Evolutionary conservation across 2,797 vertebrate genomes (phyloP), one percentile per base, ranked within the genome.

Genomic region (Agapornis canus): DNA sequence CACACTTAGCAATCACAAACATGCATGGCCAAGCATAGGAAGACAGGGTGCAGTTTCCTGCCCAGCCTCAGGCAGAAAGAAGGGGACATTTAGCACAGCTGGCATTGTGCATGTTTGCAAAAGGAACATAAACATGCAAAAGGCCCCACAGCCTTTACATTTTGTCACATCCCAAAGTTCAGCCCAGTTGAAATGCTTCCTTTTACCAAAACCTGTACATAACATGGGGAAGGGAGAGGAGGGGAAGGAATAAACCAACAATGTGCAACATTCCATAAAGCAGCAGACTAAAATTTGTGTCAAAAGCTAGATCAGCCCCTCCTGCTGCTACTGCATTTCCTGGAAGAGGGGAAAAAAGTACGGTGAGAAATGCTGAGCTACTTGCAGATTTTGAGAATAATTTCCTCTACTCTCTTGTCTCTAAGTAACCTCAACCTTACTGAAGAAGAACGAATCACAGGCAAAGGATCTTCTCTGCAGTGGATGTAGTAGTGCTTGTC

Each of bases 41-140:
- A 82, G 89, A 42, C 60, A 54, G 91, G 75, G 87, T 63, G 79
- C 82, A 94, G 96, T 81, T 92, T 94, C 85, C 85, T 63, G 85
- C 66, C 77, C 85, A 86, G 69, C 94, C 94, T 79, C 42, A 32
- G 90, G 90, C 90, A 76, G 69, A 51, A 86, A 76, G 65, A 48
- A 86, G 42, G 71, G 89, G 91, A 90, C 88, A 88, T 86, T 76
- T 63, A 60, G 47, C 88, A 94, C 85, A 88, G 77, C 70, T 96
- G 91, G 88, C 73, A 79, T 29, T 29, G 20, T 3, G 0, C 22
- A 15, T 13, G 39, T 78, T 90, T 92, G 57, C 70, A 78, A 83
- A 91, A 92, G 63, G 39, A 90, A 72, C 22, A 29, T 32, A 88
- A 91, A 75, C 76, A 71, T 29, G 7, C 48, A 91, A 91, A 78